Conservation (phyloP, 2,797 vertebrate species). For the Nyctibius grandis region DNA sequence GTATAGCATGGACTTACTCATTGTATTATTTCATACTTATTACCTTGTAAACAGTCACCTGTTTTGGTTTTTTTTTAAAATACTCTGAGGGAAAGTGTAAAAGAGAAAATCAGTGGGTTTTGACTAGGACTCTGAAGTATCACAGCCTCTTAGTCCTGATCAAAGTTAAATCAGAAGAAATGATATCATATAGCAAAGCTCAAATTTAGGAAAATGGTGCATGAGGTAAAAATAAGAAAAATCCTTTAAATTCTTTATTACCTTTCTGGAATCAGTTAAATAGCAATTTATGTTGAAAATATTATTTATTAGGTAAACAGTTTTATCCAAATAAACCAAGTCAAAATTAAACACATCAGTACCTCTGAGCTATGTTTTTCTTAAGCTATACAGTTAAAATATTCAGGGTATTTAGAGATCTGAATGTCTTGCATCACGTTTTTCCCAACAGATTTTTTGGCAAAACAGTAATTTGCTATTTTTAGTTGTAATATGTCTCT, state of each 20-base stretch:
- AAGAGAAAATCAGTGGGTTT: neutral
- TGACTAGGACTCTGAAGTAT: neutral
- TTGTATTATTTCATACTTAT: neutral
- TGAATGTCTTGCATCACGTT: neutral
- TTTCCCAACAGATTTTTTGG: neutral
- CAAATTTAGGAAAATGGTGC: neutral
- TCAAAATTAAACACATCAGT: neutral
- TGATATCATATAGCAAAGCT: neutral
- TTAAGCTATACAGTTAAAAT: neutral
- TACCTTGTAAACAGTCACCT: neutral
- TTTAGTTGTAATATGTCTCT: neutral
- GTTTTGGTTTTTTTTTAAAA: neutral
- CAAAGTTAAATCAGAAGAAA: neutral
- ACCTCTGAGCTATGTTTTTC: neutral
- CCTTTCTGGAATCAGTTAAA: neutral
- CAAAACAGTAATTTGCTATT: neutral
- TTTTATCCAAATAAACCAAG: neutral
- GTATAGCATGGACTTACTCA: neutral
- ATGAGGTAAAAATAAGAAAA: neutral
- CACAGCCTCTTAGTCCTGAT: neutral
- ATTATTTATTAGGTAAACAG: neutral
- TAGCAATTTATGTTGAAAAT: neutral
- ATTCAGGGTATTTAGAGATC: neutral
- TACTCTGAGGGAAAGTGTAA: rapidly evolving
- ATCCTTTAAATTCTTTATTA: neutral